Base-by-base conservation (phyloP, 1,140 invertebrate genomes). In the Orius insidiosus region DNA sequence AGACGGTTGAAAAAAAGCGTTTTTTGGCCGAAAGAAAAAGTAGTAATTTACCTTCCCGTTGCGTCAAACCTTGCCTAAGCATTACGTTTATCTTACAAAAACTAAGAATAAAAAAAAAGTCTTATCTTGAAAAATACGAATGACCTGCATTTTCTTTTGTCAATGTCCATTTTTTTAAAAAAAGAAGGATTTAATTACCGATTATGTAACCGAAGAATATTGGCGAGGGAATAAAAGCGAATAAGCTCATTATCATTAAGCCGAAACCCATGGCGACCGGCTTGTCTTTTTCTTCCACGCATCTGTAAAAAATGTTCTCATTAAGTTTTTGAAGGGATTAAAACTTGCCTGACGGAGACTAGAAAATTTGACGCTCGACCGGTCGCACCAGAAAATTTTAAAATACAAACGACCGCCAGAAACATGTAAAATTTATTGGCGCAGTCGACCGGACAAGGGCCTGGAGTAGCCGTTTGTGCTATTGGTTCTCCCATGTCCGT, bases 171-270 rank as follows among this genome's bases (percentile, higher is more conserved):
- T 36, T 14, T 11, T 36, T 36, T 13, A 9, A 33, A 33, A 33
- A 33, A 33, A 33, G n/a, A 33, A 33, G 14, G 35, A 4, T 4
- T 15, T 18, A 50, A 54, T 63, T 65, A 74, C 78, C 78, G 53
- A 80, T 66, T 43, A 80, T 71, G 53, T 68, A 72, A 49, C 78
- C 78, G 55, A 79, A 80, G 31, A 80, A 63, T 49, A 81, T 80
- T 10, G 78, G 78, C 33, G 75, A 75, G 1, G 77, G 77, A 55
- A 80, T 76, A 43, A 79, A 76, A 11, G 75, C 74, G 44, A 76
- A 73, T 41, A 80, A 62, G 30, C 75, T 76, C 66, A 76, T 71
- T 32, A 78, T 63, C 49, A 68, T 75, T 51, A 78, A 59, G 37
- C 70, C 68, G 43, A 79, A 72, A 24, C 75, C 76, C 71, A 79